Evolutionary conservation across 2,797 vertebrate species (phyloP).

Genomic region (Rhinoraja longicauda): DNA sequence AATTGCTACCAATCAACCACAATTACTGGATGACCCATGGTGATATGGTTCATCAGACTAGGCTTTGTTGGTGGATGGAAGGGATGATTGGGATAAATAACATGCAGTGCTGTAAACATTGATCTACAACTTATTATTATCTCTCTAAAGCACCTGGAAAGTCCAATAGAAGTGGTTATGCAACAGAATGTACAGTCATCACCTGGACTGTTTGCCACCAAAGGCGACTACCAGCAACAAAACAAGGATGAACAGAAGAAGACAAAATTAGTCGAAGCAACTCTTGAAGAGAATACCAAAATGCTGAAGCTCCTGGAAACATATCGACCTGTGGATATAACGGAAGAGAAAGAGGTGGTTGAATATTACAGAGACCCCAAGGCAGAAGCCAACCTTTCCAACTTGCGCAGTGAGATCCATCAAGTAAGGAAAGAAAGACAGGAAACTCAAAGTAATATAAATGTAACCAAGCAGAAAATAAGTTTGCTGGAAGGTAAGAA

Average conservation of each 20-base stretch:
- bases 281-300: slow-evolving; percentile 64
- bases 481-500: slow-evolving; percentile 62
- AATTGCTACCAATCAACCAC: background rate
- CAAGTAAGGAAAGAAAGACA: slow-evolving; percentile 62
- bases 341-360: slow-evolving; percentile 86
- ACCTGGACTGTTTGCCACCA: slow-evolving; percentile 47
- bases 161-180: slow-evolving; percentile 57
- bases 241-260: slow-evolving; percentile 60
- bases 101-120: background rate
- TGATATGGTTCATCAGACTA: background rate
- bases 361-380: slow-evolving; percentile 85
- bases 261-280: slow-evolving; percentile 51
- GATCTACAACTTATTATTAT: slow-evolving; percentile 39
- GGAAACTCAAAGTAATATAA: slow-evolving; percentile 64
- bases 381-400: slow-evolving; percentile 63
- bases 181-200: slow-evolving; percentile 61
- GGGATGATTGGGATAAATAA: background rate
- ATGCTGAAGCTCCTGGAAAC: slow-evolving; percentile 74
- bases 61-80: background rate
- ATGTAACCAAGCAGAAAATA: slow-evolving; percentile 60
- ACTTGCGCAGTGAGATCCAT: slow-evolving; percentile 59
- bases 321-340: slow-evolving; percentile 76
- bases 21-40: background rate
- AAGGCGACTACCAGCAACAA: background rate
- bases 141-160: slow-evolving; percentile 71